Percentiles rank a stretch among this genome's conserved stretches.
Evolutionary conservation across 2,888 invertebrate species (phyloP).

Genomic region (Drosophila borealis): DNA sequence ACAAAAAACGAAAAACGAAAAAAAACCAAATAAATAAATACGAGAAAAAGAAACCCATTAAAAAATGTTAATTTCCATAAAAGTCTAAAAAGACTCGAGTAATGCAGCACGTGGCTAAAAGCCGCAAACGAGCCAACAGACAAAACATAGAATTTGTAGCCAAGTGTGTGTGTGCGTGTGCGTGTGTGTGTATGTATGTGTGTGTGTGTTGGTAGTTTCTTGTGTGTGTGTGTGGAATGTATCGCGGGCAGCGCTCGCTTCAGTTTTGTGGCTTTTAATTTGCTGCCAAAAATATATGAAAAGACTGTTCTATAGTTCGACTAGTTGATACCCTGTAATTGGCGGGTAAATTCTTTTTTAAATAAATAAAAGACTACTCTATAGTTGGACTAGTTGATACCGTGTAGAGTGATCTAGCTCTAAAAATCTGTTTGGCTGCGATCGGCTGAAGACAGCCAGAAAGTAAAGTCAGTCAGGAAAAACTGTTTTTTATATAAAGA

Average conservation of each 20-base stretch:
- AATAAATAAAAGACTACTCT: too few species aligned
- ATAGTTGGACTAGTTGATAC: too few species aligned
- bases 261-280: slow-evolving; percentile 35
- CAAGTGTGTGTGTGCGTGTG: not conserved
- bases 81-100: slow-evolving; percentile 36
- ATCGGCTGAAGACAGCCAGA: too few species aligned
- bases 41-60: slow-evolving; percentile 61
- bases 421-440: too few species aligned
- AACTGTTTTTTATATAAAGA: too few species aligned
- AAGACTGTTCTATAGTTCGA: not conserved
- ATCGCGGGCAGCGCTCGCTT: slow-evolving; percentile 11
- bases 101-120: slow-evolving; percentile 68
- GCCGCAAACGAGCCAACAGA: slow-evolving; percentile 47
- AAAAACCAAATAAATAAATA: slow-evolving; percentile 17
- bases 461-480: too few species aligned
- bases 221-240: slow-evolving; percentile 35
- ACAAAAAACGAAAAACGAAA: not conserved
- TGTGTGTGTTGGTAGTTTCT: slow-evolving; percentile 9
- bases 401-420: too few species aligned
- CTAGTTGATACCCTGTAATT: slow-evolving; percentile 1
- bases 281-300: slow-evolving; percentile 26
- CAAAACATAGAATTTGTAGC: slow-evolving; percentile 31
- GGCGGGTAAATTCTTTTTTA: too few species aligned
- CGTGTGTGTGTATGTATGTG: slow-evolving; percentile 1
- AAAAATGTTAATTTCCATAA: slow-evolving; percentile 76